These are phyloP conservation scores for Drosophila borborema DNA, from an alignment of 2,888 invertebrate genomes.

Conservation along the genomic window DNA sequence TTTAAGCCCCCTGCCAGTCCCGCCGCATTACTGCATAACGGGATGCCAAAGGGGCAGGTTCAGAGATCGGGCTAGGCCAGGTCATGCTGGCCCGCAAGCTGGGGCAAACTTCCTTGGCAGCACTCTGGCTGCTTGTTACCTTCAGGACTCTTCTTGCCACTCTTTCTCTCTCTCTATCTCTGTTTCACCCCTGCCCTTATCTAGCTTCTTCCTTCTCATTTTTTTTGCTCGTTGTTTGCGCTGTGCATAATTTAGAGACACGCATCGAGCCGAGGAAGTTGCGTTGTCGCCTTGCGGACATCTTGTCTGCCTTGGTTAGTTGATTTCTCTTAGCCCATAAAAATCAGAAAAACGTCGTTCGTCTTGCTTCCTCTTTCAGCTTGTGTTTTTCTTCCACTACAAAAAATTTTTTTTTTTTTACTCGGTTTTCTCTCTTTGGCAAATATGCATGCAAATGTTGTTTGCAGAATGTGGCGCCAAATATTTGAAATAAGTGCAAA, in stretches of 20 bases:
- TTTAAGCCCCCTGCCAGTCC: constrained; percentile 58
- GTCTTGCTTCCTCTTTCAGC: constrained; percentile 29
- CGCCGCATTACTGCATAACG: constrained; percentile 8
- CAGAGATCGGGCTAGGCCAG: constrained; percentile 71
- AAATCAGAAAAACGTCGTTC: constrained; percentile 55
- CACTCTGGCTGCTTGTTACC: constrained; percentile 52
- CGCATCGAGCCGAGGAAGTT: constrained; percentile 64
- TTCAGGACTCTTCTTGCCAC: constrained; percentile 21
- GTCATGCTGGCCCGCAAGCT: constrained; percentile 67
- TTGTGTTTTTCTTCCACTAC: constrained; percentile 15
- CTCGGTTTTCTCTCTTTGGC: constrained; percentile 36
- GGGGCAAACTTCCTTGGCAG: constrained; percentile 65
- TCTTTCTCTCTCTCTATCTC: not conserved
- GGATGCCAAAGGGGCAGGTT: constrained; percentile 58
- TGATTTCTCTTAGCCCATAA: constrained; percentile 59
- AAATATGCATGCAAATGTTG: constrained; percentile 66
- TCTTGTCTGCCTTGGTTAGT: constrained; percentile 61
- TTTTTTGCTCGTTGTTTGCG: constrained; percentile 33
- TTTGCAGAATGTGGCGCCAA: constrained; percentile 71
- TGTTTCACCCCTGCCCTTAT: not conserved
- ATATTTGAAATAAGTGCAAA: constrained; percentile 77
- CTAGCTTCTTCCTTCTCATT: constrained; percentile 14
- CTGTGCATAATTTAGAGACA: constrained; percentile 72
- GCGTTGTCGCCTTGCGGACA: constrained; percentile 55
- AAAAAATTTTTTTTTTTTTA: constrained; percentile 18